A percentile compares a stretch with the other conserved stretches of the same genome.
Evolutionary conservation across 2,797 vertebrate genomes (phyloP).

Genomic region (Rhyacichthys aspro): DNA sequence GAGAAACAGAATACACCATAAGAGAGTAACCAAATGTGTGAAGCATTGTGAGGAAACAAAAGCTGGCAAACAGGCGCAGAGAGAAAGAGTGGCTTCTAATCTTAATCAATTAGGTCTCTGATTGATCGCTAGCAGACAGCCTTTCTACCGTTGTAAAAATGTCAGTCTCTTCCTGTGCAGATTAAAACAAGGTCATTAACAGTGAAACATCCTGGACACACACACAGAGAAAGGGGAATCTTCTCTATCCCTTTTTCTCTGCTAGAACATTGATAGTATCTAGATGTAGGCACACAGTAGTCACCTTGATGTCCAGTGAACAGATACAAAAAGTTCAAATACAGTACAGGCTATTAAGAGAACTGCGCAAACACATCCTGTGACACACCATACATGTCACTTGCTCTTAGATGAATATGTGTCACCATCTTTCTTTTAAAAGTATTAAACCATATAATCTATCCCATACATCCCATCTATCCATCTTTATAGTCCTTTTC

Average conservation of each 20-base stretch:
- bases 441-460: not conserved
- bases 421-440: no score
- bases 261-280: slow-evolving; percentile 20
- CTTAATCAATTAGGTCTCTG: slow-evolving; percentile 67
- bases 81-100: slow-evolving; percentile 30
- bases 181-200: slow-evolving; percentile 56
- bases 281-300: not conserved
- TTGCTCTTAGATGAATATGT: no score
- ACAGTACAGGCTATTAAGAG: no score
- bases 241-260: slow-evolving; percentile 27
- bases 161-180: slow-evolving; percentile 51
- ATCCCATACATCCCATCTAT: no score
- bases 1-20: not conserved
- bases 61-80: slow-evolving; percentile 14
- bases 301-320: no score
- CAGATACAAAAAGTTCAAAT: no score
- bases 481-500: slow-evolving; percentile 3
- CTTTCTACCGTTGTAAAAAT: slow-evolving; percentile 58
- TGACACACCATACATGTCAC: no score
- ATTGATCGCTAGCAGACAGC: slow-evolving; percentile 68
- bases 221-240: slow-evolving; percentile 40
- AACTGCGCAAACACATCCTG: no score
- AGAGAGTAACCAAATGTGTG: not conserved
- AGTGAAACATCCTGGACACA: slow-evolving; percentile 50
- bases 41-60: slow-evolving; percentile 5